phyloP scores from a whole-genome alignment of 2,113 vertebrate genomes.

The Cephalopholis sonnerati region DNA sequence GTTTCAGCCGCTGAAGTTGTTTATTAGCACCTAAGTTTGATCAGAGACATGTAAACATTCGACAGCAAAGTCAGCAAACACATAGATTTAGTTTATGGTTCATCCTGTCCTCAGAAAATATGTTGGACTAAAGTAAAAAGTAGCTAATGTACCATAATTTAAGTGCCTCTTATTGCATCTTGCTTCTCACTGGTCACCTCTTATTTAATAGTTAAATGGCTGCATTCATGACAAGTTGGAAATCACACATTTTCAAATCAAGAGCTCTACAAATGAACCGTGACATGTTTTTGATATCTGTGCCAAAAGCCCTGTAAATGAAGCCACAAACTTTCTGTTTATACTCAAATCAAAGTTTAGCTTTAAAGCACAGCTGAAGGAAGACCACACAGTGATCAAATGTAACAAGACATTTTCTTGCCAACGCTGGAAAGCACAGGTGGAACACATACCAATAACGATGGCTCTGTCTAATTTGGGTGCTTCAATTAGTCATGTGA shows the following conservation, averaged over 20 bases:
- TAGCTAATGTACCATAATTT: neutral
- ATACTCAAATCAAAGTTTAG: neutral
- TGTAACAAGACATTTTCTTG: neutral
- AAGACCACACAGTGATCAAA: neutral
- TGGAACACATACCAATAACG: neutral
- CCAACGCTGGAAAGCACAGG: neutral
- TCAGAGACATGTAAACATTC: constrained; percentile 59
- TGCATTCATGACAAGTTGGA: constrained; percentile 35
- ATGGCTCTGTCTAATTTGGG: neutral
- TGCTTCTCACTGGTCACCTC: neutral
- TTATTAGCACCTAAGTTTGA: constrained; percentile 30
- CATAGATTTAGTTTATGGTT: constrained; percentile 47
- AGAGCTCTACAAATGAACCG: neutral
- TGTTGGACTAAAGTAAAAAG: neutral
- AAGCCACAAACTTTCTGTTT: neutral
- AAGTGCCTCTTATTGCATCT: constrained; percentile 3
- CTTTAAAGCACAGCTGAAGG: neutral
- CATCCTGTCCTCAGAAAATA: neutral
- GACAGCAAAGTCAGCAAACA: constrained; percentile 32
- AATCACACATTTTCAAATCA: neutral
- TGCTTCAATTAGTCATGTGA: neutral
- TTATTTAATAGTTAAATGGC: neutral
- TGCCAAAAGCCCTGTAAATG: neutral
- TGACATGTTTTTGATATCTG: neutral
- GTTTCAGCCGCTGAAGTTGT: constrained; percentile 27